Evolutionary conservation across 2,797 vertebrate genomes (phyloP), one percentile per base, ranked within the genome.

Genomic region (Amphiprion clarkii): DNA sequence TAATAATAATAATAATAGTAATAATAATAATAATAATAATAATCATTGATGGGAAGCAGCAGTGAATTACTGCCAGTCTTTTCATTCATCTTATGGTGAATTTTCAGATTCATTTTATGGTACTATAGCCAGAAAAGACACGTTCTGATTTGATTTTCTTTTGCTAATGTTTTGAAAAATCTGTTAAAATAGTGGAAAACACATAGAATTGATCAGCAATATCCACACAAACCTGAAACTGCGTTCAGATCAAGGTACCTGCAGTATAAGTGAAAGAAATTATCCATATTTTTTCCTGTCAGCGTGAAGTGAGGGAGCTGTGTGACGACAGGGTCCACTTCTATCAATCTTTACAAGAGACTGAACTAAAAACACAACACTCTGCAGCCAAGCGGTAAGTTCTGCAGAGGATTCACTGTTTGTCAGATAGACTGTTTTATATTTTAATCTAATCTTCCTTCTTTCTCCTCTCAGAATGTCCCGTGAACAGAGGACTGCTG

Each of bases 291-390:
- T 4, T 79, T 46, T 31, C 1, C 7, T 31, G 5, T 66, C 74
- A 97, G 96, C 88, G 88, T 21, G 92, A 94, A 4, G 88, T 96
- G 58, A 92, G 91, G 69, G 80, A 92, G 23, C 89, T 95, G 62
- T 95, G 95, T 85, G 87, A 91, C 0, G 85, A 93, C 66, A 93
- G 96, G 36, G 80, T 94, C 53, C 84, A 83, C 17, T 96, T 96
- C 83, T 94, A 93, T 87, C 94, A 92, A 84, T 89, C 92, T 40
- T 89, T 96, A 49, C 93, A 95, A 63, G 93, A 93, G 21, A 90
- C 83, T 25, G 79, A 94, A 71, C 86, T 93, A 13, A 94, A 93
- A 81, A 75, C 56, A 0, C 58, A 44, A 0, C 62, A 74, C 0
- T 62, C 87, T 70, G 67, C 79, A 31, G 59, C 69, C 5, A 77